phyloP scores from a whole-genome alignment of 2,113 vertebrate genomes.

The Pyrgilauda ruficollis region DNA sequence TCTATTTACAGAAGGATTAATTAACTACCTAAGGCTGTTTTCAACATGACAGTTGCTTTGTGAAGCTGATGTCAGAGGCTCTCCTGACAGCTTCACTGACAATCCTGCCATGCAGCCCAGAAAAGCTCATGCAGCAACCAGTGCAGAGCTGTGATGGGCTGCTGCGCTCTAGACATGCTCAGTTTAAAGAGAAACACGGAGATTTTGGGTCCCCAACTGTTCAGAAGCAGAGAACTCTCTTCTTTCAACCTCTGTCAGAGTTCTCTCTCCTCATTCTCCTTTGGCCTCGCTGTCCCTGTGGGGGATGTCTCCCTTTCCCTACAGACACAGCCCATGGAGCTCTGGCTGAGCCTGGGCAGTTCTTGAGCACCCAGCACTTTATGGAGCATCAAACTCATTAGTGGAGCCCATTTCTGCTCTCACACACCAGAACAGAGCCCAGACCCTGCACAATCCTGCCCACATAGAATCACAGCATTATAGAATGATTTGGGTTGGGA shows the following conservation, averaged over 20 bases:
- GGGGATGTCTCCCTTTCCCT: neutral
- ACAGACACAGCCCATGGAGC: neutral
- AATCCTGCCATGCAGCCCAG: neutral
- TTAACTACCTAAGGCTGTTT: slow-evolving; percentile 17
- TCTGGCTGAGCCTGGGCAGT: neutral
- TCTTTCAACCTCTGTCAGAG: neutral
- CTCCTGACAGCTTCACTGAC: neutral
- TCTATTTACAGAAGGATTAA: slow-evolving; percentile 32
- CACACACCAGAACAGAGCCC: neutral
- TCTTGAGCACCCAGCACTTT: neutral
- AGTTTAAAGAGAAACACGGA: neutral
- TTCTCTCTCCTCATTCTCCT: fast-evolving
- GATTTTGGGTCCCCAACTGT: neutral
- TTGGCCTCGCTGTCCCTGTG: neutral
- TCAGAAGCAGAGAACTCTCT: neutral
- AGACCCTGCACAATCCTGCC: neutral
- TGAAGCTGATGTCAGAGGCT: neutral
- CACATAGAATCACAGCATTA: neutral
- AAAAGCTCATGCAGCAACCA: neutral
- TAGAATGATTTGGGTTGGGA: neutral
- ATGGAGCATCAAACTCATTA: neutral
- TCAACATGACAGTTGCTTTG: neutral
- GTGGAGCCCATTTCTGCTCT: neutral
- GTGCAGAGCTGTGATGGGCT: neutral
- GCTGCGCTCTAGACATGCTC: neutral